phyloP scores from a whole-genome alignment of 2,888 invertebrate species.

The Brachynemurus nebulosus region DNA sequence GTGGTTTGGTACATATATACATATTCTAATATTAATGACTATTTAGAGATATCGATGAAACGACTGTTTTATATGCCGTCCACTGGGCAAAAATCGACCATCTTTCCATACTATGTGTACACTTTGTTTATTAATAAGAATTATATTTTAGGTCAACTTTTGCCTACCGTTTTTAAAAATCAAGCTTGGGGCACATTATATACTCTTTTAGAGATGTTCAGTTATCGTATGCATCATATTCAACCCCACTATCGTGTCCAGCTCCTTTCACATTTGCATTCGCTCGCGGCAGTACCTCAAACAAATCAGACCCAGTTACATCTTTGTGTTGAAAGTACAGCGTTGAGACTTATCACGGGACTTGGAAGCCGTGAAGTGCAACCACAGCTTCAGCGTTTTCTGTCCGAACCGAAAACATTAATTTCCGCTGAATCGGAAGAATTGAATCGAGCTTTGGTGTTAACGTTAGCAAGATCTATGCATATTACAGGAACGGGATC shows the following conservation, averaged over 20 bases:
- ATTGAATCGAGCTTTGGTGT: slow-evolving; percentile 80
- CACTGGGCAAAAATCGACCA: no score
- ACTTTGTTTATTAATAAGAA: no score
- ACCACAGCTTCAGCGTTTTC: slow-evolving; percentile 78
- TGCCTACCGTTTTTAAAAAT: slow-evolving; percentile 83
- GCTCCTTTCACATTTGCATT: slow-evolving; percentile 79
- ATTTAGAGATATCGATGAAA: no score
- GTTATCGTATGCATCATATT: slow-evolving; percentile 90
- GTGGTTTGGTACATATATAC: no score
- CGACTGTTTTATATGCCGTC: no score
- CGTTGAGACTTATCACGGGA: slow-evolving; percentile 29
- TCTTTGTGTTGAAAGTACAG: slow-evolving; percentile 28
- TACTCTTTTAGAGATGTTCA: slow-evolving; percentile 91
- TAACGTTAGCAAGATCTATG: slow-evolving; percentile 86
- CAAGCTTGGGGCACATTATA: slow-evolving; percentile 95
- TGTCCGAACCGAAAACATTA: slow-evolving; percentile 82
- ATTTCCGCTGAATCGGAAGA: slow-evolving; percentile 93
- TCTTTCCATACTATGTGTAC: no score
- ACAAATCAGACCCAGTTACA: slow-evolving; percentile 76
- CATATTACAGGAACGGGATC: slow-evolving; percentile 71
- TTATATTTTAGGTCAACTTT: slow-evolving; percentile 52
- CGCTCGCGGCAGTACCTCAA: slow-evolving; percentile 79
- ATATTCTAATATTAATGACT: no score
- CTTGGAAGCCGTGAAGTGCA: slow-evolving; percentile 91
- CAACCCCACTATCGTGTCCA: slow-evolving; percentile 93